Evolutionary conservation across 2,113 vertebrate species (phyloP).

Genomic region (Sinocyclocheilus grahami): DNA sequence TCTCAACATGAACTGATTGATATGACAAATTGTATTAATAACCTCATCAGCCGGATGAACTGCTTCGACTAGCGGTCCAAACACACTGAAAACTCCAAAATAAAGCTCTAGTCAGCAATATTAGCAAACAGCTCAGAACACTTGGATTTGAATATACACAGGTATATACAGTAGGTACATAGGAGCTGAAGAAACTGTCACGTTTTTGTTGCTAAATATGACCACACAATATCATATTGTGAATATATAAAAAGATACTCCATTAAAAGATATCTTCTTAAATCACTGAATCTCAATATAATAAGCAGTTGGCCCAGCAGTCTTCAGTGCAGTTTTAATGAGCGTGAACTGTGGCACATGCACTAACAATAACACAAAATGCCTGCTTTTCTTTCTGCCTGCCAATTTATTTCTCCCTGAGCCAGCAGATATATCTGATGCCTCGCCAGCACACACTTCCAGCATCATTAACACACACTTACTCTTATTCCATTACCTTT

Average conservation of each 20-base stretch:
- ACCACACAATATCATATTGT: not conserved
- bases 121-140: not conserved
- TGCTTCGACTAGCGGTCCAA: not conserved
- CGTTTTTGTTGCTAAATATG: not conserved
- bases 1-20: not conserved
- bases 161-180: not conserved
- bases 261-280: not conserved
- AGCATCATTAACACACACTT: conserved; percentile 22
- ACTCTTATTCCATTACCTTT: conserved; percentile 10
- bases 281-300: not conserved
- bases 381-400: conserved; percentile 4
- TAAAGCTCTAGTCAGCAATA: not conserved
- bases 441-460: not conserved
- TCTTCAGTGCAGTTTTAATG: conserved; percentile 11
- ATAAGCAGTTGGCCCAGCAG: not conserved
- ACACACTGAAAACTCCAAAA: not conserved
- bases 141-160: not conserved
- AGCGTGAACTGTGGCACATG: not conserved
- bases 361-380: conserved; percentile 7
- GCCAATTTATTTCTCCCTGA: conserved; percentile 18
- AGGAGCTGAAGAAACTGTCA: not conserved
- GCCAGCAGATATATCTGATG: conserved; percentile 2
- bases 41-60: not conserved
- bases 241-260: not conserved
- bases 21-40: not conserved